Evolutionary conservation across 2,888 invertebrate species (phyloP).

Genomic region (Xylophagus ater): DNA sequence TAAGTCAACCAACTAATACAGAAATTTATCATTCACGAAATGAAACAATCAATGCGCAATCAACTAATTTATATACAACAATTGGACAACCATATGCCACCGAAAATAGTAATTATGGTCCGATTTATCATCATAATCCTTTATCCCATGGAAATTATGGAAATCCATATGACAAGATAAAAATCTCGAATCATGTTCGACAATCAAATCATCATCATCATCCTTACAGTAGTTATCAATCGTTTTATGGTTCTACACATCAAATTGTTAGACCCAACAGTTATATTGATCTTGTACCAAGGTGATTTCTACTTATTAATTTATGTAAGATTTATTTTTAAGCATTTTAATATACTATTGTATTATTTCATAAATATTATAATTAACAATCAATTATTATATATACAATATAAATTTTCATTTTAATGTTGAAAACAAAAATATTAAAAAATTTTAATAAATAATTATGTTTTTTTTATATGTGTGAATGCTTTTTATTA

Average conservation of each 20-base stretch:
- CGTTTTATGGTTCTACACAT: conserved; percentile 17
- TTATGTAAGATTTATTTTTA: too few species aligned
- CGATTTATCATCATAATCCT: conserved; percentile 37
- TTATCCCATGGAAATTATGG: conserved; percentile 25
- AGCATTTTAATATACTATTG: too few species aligned
- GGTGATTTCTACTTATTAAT: too few species aligned
- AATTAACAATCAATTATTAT: too few species aligned
- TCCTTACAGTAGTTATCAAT: conserved; percentile 34
- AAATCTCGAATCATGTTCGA: conserved; percentile 25
- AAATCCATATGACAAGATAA: conserved; percentile 38
- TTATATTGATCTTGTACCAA: conserved; percentile 36
- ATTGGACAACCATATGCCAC: conserved; percentile 35
- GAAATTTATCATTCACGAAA: conserved; percentile 10
- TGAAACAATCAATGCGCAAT: conserved; percentile 6
- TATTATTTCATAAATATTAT: too few species aligned
- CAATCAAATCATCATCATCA: conserved; percentile 21
- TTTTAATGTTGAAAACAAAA: too few species aligned
- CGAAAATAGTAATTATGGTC: conserved; percentile 37
- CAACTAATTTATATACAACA: conserved; percentile 11
- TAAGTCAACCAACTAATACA: conserved; percentile 5
- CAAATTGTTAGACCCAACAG: conserved; percentile 16
- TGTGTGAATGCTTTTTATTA: too few species aligned
- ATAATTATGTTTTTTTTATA: too few species aligned
- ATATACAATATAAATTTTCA: too few species aligned
- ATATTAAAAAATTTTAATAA: too few species aligned